Percentiles rank a stretch among this genome's conserved stretches.
Conservation (phyloP, 2,888 invertebrate genomes). For the Noctua janthina region DNA sequence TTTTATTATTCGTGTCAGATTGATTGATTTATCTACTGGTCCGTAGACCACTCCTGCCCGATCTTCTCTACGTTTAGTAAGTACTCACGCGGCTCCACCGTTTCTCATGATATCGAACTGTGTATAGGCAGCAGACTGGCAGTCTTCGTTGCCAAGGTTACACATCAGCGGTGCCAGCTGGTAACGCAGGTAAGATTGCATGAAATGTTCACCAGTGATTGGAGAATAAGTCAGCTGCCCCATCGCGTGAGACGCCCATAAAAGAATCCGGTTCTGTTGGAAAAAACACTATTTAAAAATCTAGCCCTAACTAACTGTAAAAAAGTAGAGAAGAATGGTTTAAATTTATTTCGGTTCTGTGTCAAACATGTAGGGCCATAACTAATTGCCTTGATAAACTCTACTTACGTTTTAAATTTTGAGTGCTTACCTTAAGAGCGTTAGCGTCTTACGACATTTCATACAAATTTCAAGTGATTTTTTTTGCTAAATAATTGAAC, state of each 20-base stretch:
- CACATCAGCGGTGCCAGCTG: slow-evolving; percentile 83
- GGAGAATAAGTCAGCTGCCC: slow-evolving; percentile 74
- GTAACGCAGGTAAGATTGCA: slow-evolving; percentile 82
- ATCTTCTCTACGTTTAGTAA: neutral
- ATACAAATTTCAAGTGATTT: no score
- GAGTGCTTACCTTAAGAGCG: neutral
- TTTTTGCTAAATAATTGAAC: no score
- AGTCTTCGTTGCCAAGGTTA: slow-evolving; percentile 70
- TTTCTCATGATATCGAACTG: slow-evolving; percentile 73
- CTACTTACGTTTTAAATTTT: neutral
- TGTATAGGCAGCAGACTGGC: slow-evolving; percentile 72
- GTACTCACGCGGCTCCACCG: slow-evolving; percentile 73
- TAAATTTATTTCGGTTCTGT: neutral
- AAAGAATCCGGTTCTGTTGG: slow-evolving; percentile 72
- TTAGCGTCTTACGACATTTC: no score
- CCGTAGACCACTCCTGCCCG: neutral
- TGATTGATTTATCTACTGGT: neutral
- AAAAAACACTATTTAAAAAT: slow-evolving; percentile 7
- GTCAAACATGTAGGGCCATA: neutral
- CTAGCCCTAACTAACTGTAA: neutral
- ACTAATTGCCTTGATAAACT: neutral
- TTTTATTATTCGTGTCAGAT: neutral
- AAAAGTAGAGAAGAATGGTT: neutral
- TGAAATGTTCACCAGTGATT: slow-evolving; percentile 75
- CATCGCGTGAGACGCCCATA: slow-evolving; percentile 78